Percentiles rank a stretch among this genome's conserved stretches.
phyloP scores from a whole-genome alignment of 2,888 invertebrate species.

The Hypsopygia costalis region DNA sequence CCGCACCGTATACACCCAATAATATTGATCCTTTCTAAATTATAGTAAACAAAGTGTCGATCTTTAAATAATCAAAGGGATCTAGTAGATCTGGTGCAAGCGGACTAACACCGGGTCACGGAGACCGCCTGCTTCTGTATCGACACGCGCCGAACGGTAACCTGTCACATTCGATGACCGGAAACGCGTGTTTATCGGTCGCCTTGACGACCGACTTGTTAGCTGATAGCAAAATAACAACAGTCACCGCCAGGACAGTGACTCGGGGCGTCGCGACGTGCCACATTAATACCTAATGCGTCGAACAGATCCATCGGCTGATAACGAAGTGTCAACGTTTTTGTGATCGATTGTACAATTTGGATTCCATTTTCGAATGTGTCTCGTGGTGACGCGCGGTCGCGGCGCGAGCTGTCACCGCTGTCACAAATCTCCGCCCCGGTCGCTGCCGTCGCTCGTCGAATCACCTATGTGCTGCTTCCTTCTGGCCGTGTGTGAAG shows the following conservation, averaged over 20 bases:
- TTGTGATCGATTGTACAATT: slow-evolving; percentile 9
- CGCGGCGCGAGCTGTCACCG: not conserved
- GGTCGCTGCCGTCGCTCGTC: not conserved
- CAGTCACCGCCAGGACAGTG: slow-evolving; percentile 16
- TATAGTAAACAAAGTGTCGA: too few species aligned
- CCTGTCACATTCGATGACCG: slow-evolving; percentile 35
- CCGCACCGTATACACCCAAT: too few species aligned
- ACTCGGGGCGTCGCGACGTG: slow-evolving; percentile 10
- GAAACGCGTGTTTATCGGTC: slow-evolving; percentile 41
- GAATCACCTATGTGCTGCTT: slow-evolving; percentile 50
- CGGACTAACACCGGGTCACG: too few species aligned
- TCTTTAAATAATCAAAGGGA: too few species aligned
- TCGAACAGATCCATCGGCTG: slow-evolving; percentile 5
- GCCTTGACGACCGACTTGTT: slow-evolving; percentile 38
- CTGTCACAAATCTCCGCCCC: not conserved
- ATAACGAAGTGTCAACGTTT: not conserved
- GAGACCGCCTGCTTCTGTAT: too few species aligned
- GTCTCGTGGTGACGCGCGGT: slow-evolving; percentile 6
- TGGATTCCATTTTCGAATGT: slow-evolving; percentile 16
- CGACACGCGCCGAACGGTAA: too few species aligned
- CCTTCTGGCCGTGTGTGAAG: slow-evolving; percentile 43
- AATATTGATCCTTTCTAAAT: too few species aligned
- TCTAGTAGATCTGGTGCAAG: too few species aligned
- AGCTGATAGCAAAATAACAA: slow-evolving; percentile 24
- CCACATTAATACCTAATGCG: slow-evolving; percentile 11